A percentile compares a stretch with the other conserved stretches of the same genome.
phyloP scores from a whole-genome alignment of 2,113 vertebrate genomes.

The Porphyrio hochstetteri region DNA sequence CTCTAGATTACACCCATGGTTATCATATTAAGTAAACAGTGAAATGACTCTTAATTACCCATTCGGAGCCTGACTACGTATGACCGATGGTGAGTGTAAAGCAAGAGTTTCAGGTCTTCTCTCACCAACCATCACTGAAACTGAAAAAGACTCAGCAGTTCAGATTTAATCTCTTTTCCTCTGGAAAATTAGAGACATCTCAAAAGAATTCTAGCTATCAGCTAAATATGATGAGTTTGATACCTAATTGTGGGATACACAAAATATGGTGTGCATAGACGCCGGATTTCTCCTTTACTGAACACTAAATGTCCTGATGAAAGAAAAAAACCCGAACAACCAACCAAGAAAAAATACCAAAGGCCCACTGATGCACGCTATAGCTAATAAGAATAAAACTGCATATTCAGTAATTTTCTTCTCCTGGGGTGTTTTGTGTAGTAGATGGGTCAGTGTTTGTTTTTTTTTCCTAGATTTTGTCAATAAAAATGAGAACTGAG shows the following conservation, averaged over 20 bases:
- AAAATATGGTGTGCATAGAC: not conserved
- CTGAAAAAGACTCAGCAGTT: conserved; percentile 32
- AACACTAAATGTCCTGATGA: not conserved
- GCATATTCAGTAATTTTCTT: not conserved
- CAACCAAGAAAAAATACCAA: not conserved
- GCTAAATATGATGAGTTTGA: not conserved
- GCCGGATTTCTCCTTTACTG: not conserved
- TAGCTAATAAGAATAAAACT: not conserved
- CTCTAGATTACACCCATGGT: not conserved
- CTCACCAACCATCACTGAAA: not conserved
- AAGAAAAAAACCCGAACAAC: too few relatives aligned
- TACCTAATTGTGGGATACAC: not conserved
- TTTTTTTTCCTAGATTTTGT: not conserved
- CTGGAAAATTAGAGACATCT: conserved; percentile 42
- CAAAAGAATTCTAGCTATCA: not conserved
- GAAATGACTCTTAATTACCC: conserved; percentile 18
- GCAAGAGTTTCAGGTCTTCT: conserved; percentile 24
- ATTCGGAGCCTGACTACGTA: not conserved
- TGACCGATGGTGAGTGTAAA: not conserved
- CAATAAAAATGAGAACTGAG: not conserved
- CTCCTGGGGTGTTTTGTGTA: too few relatives aligned
- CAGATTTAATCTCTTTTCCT: conserved; percentile 51
- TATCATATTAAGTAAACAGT: conserved; percentile 23
- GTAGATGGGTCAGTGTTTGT: too few relatives aligned
- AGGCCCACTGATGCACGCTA: rapidly evolving